These are phyloP conservation scores for Aelia acuminata DNA, from an alignment of 2,888 invertebrate genomes.

Conservation along the genomic window DNA sequence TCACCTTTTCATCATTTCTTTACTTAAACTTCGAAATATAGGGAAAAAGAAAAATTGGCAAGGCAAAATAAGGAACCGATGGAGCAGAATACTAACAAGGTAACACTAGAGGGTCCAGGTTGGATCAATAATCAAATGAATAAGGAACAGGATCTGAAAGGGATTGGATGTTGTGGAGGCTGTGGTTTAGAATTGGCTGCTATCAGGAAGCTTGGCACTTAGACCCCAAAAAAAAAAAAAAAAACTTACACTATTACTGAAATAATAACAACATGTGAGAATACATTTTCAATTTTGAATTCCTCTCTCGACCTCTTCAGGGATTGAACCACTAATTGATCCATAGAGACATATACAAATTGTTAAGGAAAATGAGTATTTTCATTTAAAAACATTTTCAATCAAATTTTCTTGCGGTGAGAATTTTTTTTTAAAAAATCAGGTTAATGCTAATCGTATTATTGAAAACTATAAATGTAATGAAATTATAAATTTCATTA, in stretches of 20 bases:
- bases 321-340: too few species aligned
- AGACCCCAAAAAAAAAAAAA: too few species aligned
- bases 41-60: background rate
- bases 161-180: background rate
- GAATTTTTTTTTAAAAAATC: too few species aligned
- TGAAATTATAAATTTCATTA: too few species aligned
- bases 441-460: too few species aligned
- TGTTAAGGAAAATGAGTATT: too few species aligned
- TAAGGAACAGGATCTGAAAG: conserved; percentile 20
- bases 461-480: too few species aligned
- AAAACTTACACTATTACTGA: background rate
- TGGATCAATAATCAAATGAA: conserved; percentile 29
- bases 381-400: too few species aligned
- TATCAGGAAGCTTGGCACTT: background rate
- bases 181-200: background rate
- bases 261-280: background rate
- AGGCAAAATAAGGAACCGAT: background rate
- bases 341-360: too few species aligned
- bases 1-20: too few species aligned
- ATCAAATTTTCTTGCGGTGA: too few species aligned
- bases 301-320: too few species aligned
- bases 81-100: background rate
- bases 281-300: background rate
- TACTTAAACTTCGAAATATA: background rate
- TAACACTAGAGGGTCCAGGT: conserved; percentile 24